A percentile compares a stretch with the other conserved stretches of the same genome.
phyloP scores from a whole-genome alignment of 2,113 vertebrate genomes.

The Gadus macrocephalus region DNA sequence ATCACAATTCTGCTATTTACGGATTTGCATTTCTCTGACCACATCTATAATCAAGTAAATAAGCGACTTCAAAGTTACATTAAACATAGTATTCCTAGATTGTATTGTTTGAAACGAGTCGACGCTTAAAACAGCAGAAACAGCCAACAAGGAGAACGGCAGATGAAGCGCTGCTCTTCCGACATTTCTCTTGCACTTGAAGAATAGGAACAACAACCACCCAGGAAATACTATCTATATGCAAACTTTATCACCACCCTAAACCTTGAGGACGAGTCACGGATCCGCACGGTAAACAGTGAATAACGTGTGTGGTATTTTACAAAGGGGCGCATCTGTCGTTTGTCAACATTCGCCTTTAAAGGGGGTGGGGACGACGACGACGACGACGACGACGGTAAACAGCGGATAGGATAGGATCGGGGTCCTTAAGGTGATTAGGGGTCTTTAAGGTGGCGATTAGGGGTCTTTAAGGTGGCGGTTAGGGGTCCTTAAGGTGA shows the following conservation, averaged over 20 bases:
- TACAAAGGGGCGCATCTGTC: constrained; percentile 47
- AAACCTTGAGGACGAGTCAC: background rate
- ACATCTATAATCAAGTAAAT: too few species aligned
- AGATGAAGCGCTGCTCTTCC: constrained; percentile 43
- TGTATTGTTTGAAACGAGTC: fast-evolving
- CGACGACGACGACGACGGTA: too few species aligned
- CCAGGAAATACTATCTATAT: constrained; percentile 41
- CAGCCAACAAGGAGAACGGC: constrained; percentile 59
- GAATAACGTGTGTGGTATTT: background rate
- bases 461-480: too few species aligned
- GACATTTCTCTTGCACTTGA: constrained; percentile 25
- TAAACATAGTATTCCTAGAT: background rate
- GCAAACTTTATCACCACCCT: background rate
- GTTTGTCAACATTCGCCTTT: constrained; percentile 75
- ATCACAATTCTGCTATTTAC: background rate
- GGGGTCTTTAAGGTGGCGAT: background rate
- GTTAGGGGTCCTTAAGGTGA: too few species aligned
- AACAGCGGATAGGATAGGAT: constrained; percentile 20
- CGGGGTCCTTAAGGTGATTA: constrained; percentile 68
- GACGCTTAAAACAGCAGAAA: constrained; percentile 8
- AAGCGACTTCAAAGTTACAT: background rate
- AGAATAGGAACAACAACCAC: constrained; percentile 40
- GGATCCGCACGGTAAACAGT: constrained; percentile 42
- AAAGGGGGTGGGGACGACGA: constrained; percentile 52
- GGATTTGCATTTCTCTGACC: background rate